Base-by-base conservation (phyloP, 2,888 invertebrate species). In the Automeris io region DNA sequence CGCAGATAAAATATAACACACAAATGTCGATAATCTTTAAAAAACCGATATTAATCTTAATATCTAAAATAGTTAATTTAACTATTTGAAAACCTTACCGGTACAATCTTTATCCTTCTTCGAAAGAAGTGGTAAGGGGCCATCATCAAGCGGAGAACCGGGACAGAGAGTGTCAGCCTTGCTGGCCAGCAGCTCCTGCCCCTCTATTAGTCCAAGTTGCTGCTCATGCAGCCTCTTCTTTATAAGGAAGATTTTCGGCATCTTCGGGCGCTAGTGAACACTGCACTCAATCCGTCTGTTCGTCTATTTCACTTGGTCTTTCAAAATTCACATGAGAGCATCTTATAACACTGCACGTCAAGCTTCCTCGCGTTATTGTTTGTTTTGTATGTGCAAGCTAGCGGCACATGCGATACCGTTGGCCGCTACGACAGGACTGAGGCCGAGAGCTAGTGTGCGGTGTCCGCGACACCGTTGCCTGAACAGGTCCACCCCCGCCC, bases 211-310 rank as follows among this genome's bases (percentile, higher is more conserved):
- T 63, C 93, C 90, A 68, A 93, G 90, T 85, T 96, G 96, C 90
- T 96, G 95, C 91, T 95, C 94, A 62, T 94, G 94, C 88, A 96
- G 90, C 74, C 95, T 91, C 80, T 95, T 94, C 87, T 95, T 96
- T 66, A 96, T 95, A 63, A 95, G 86, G 87, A 95, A 96, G 83
- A 96, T 96, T 90, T 96, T 96, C 90, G 96, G 96, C 96, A 96
- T 96, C 68, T 86, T 86, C 62, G 50, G 49, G 64, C 54, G 59
- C 65, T 70, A 65, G 46, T 50, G 43, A 61, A 64, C 85, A 86
- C 83, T 79, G 65, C 85, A 86, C 85, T 78, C 57, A 67, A 78
- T 80, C 74, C 79, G 66, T 69, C 44, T 65, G 66, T 73, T 69
- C 63, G 67, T 77, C 57, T 71, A 54, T 73, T 56, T 74, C 78